These are phyloP conservation scores for Auanema freiburgensis DNA, from an alignment of 2,888 invertebrate species.

Conservation along the genomic window DNA sequence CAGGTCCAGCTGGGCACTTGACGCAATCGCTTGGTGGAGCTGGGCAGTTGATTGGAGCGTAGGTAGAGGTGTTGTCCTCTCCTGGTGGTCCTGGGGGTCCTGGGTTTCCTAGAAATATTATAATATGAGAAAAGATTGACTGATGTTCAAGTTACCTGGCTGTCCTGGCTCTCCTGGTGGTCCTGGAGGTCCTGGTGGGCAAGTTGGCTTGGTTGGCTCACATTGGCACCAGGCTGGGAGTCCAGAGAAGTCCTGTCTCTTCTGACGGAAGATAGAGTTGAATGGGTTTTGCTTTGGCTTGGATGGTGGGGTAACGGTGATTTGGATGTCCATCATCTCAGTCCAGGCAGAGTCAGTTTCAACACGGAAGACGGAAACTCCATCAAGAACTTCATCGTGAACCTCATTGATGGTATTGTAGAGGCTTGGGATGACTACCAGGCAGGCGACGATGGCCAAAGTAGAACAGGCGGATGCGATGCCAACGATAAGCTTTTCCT, in stretches of 20 bases:
- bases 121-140: too few species aligned
- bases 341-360: slow-evolving; percentile 62
- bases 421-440: slow-evolving; percentile 57
- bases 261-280: slow-evolving; percentile 60
- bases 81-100: slow-evolving; percentile 50
- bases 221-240: slow-evolving; percentile 62
- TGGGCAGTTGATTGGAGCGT: slow-evolving; percentile 50
- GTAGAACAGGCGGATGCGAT: slow-evolving; percentile 40
- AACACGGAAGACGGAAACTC: slow-evolving; percentile 58
- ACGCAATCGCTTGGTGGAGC: slow-evolving; percentile 41
- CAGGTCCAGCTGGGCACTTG: slow-evolving; percentile 54
- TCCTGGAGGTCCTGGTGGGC: slow-evolving; percentile 53
- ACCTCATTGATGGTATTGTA: slow-evolving; percentile 59
- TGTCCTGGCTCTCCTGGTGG: slow-evolving; percentile 51
- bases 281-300: slow-evolving; percentile 53
- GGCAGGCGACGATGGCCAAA: slow-evolving; percentile 42
- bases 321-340: slow-evolving; percentile 61
- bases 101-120: too few species aligned
- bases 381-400: slow-evolving; percentile 46
- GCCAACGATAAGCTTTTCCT: slow-evolving; percentile 49
- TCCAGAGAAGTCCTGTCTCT: slow-evolving; percentile 50
- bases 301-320: slow-evolving; percentile 58
- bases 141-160: too few species aligned
- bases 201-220: slow-evolving; percentile 55
- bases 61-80: slow-evolving; percentile 42